These are phyloP conservation scores for Epizoanthus illoricatus DNA, from an alignment of 92 coral and sea anemone species.

Conservation along the genomic window DNA sequence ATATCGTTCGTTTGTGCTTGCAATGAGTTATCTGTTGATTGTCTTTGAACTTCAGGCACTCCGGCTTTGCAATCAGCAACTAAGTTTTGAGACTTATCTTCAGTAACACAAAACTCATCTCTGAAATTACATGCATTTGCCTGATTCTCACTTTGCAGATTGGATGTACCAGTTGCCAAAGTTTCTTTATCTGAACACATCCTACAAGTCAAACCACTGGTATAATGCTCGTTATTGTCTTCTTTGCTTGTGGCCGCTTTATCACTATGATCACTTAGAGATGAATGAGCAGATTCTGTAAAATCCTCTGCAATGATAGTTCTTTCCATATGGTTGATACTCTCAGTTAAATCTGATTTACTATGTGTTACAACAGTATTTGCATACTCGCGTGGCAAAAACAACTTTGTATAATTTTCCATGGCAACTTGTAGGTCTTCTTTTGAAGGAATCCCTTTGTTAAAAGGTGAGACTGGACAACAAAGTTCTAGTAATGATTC, in stretches of 20 bases:
- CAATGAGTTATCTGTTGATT: not conserved
- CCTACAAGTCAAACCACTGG: too few species aligned
- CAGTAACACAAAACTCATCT: not conserved
- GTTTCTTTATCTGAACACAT: too few species aligned
- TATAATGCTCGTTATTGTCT: not conserved
- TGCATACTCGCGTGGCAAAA: not conserved
- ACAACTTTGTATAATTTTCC: constrained; percentile 2
- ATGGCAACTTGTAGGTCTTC: constrained; percentile 37
- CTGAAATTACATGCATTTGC: not conserved
- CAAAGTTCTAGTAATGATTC: not conserved
- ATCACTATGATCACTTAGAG: too few species aligned
- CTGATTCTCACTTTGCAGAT: too few species aligned
- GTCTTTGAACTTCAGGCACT: not conserved
- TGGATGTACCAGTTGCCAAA: too few species aligned
- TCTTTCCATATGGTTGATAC: too few species aligned
- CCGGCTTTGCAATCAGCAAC: not conserved
- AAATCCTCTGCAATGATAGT: too few species aligned
- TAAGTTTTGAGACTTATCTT: not conserved
- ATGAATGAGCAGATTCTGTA: too few species aligned
- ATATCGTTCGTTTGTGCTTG: not conserved
- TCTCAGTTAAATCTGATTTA: too few species aligned
- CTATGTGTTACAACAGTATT: too few species aligned
- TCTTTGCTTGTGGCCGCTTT: not conserved
- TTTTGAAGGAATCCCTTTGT: constrained; percentile 56
- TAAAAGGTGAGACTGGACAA: constrained; percentile 66